Base-by-base conservation (phyloP, 2,888 invertebrate genomes). In the Dioctria rufipes region DNA sequence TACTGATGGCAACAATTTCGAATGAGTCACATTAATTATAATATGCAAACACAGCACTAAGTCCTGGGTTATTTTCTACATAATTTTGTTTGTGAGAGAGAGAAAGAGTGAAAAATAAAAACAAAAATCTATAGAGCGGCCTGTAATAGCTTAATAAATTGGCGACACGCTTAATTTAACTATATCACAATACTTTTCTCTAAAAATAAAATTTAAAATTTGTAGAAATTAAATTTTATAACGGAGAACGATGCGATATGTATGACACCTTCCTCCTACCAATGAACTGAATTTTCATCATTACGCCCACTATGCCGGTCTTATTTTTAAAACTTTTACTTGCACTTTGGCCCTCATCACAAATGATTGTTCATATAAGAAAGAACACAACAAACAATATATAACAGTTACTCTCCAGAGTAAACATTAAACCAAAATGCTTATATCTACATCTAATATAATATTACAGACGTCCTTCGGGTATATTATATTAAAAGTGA, bases 391-490 rank as follows among this genome's bases (percentile, higher is more conserved):
- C 11, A 4, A 54, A n/a, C 3, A 8, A 54, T n/a, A n/a, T n/a
- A 54, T 54, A 54, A n/a, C 6, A n/a, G 11, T 54, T 46, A 5
- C 46, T 46, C 46, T 8, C 46, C 46, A 46, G 9, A 46, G 49
- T 46, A 5, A 5, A 46, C 5, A 46, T 6, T 9, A 6, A 46
- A 46, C 5, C 49, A 54, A n/a, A 54, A 54, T n/a, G 54, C 11
- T 54, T 54, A 54, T n/a, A 54, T 1, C 11, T 54, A 54, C 54
- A 54, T 1, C 11, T 54, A 11, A 54, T n/a, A n/a, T n/a, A n/a
- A n/a, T n/a, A n/a, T n/a, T n/a, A n/a, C 54, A 54, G 54, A 54
- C 54, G 54, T 54, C 54, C 54, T 54, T 54, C 54, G 11, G n/a
- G 25, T 25, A 25, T 25, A 25, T 25, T 25, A 25, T 25, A 25